Evolutionary conservation across 2,113 vertebrate genomes (phyloP), one percentile per base, ranked within the genome.

Genomic region (Rissa tridactyla): DNA sequence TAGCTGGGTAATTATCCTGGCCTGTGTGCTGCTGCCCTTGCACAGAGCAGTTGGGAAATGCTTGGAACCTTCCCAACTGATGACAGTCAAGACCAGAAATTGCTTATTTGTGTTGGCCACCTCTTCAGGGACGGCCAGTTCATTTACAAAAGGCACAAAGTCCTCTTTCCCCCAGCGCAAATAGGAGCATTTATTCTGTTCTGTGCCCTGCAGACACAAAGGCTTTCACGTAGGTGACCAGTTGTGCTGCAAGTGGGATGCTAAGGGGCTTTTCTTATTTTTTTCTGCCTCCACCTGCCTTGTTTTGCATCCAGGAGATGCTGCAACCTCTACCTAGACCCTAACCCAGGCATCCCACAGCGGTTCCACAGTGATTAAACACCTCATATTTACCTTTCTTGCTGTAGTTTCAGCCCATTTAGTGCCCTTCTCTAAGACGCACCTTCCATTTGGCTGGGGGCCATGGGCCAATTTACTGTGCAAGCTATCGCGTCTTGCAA

Each of bases 391-490:
- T 65, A 42, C 15, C 22, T 64, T 54, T 25, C 15, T 49, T 13
- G 20, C 58, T 51, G 20, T 13, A 42, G 21, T 26, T 65, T 55
- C n/a, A 57, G 86, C 29, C 6, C 1, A 0, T 15, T 18, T 22
- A 21, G 46, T 22, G 38, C 14, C 15, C 18, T 54, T 27, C 75
- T 71, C 27, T 47, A 46, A 58, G 34, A 62, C 1, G 3, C 34
- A 54, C 38, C 72, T n/a, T n/a, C 15, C 30, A 13, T 34, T 44
- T 17, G 38, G 32, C 22, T 10, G 8, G 47, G 23, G 66, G 8
- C 27, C 42, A 29, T 3, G 3, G n/a, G 20, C 12, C 21, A 46
- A 15, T 34, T 54, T 70, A 26, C 64, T 3, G 1, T 0, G 2
- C 38, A 32, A 27, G 55, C 11, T 21, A 47, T 15, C 15, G 0